Base-by-base conservation (phyloP, 2,888 invertebrate genomes). In the Stegophylla sp. region DNA sequence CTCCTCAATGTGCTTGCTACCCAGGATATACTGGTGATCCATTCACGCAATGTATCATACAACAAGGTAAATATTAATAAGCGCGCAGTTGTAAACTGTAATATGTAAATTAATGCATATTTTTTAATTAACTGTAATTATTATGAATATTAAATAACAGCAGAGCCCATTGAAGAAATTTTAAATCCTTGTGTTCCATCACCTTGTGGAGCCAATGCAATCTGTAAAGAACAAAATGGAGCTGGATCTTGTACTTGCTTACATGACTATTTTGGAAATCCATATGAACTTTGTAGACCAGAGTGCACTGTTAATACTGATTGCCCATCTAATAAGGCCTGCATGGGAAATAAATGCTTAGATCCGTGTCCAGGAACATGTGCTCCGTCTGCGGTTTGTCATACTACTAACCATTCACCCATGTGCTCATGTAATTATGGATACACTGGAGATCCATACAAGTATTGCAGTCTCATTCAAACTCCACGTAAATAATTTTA, bases 191-290 rank as follows among this genome's bases (percentile, higher is more conserved):
- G 93, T 84, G 87, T 89, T 82, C 92, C 93, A n/a, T 91, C 91
- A 82, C 91, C 91, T 41, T 92, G 92, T 86, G 92, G 92, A 45
- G 85, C 87, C 51, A 93, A 93, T 86, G 92, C 93, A n/a, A 89
- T 90, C 84, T 93, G 93, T 86, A 89, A 90, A 86, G 91, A 92
- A 85, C 90, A 91, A 86, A 91, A 91, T 84, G 90, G 89, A 82
- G 92, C 92, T 59, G 93, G 92, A 83, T 90, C 92, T 64, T 94
- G 94, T 85, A 89, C 90, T 84, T 93, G 93, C 85, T 86, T 90
- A 81, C 89, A 90, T 9, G 91, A 91, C 83, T 92, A 92, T 86
- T 89, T 91, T 84, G 94, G 94, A 84, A 92, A 93, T 86, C 93
- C 94, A 59, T 93, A 86, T 82, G 86, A 92, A 69, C 91, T 91